Percentiles rank a stretch among this genome's conserved stretches.
These are phyloP conservation scores for Olivierus martensii DNA, from an alignment of 1,140 invertebrate species.

Conservation along the genomic window DNA sequence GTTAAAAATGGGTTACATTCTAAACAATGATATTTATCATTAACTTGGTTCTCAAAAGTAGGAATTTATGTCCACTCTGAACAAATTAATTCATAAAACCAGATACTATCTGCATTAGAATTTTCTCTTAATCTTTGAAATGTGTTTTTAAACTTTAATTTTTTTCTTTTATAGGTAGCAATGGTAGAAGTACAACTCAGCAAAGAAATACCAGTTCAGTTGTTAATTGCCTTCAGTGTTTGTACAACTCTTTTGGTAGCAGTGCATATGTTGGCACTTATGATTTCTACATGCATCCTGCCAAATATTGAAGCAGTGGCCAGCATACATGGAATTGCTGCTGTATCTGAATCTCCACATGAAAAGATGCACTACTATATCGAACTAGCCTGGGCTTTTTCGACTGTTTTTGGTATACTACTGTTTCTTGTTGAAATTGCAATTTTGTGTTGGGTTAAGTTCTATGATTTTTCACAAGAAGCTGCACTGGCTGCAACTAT, in stretches of 20 bases:
- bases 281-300: constrained; percentile 98
- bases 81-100: no score
- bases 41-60: no score
- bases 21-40: no score
- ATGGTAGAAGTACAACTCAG: no score
- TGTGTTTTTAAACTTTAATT: no score
- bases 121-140: no score
- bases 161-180: no score
- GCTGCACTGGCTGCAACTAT: no score
- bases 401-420: constrained; percentile 73
- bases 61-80: no score
- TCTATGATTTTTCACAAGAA: constrained; percentile 16
- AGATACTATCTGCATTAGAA: no score
- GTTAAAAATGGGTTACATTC: no score
- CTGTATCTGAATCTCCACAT: constrained; percentile 35
- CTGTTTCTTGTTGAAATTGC: constrained; percentile 89
- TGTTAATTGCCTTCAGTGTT: constrained; percentile 84
- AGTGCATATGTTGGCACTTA: constrained; percentile 93
- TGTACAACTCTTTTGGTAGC: constrained; percentile 92
- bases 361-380: constrained; percentile 52
- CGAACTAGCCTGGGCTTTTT: constrained; percentile 93
- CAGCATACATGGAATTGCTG: constrained; percentile 28
- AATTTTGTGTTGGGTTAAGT: constrained; percentile 67
- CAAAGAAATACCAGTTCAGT: constrained; percentile 56
- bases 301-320: constrained; percentile 43